Base-by-base conservation (phyloP, 2,888 invertebrate genomes). In the Calameuta filiformis region DNA sequence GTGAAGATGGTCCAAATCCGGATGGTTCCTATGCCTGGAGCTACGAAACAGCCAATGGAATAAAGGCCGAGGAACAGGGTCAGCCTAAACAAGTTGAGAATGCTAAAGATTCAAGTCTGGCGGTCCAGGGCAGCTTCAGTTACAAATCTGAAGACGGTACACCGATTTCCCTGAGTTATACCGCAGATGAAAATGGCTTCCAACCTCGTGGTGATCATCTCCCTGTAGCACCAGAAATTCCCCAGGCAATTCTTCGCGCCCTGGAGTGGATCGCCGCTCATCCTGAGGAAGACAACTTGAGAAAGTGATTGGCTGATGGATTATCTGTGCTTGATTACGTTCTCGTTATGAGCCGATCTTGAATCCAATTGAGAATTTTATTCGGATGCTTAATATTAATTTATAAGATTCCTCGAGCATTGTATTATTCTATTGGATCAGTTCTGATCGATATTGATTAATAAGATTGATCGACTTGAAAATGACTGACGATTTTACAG, bases 111-210 rank as follows among this genome's bases (percentile, higher is more conserved):
- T 80, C 80, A 3, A 75, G 33, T 35, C 69, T 80, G 9, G 80
- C 85, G 2, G 89, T 86, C 30, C 85, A 88, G 77, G 91, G 91
- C 12, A 84, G 85, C 23, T 88, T 83, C 82, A 86, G 89, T 15
- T 91, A 90, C 83, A 87, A 86, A 4, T 86, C 86, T 12, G 87
- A 89, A 11, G 90, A 91, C 76, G 90, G 91, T 56, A 83, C 82
- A 34, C 85, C 84, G 23, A 86, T 90, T 79, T 81, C 85, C 30
- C 77, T 89, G 73, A 84, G 83, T 23, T 91, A 90, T 83, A 83
- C 84, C 35, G 90, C 91, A 75, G 90, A 90, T 80, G 89, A 90
- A 80, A 86, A 88, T 78, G 90, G 90, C 76, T 90, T 89, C 84
- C 85, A 86, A 68, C 86, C 89, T 3, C 84, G 85, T 75, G 90